Percentiles rank a stretch among this genome's conserved stretches.
Evolutionary conservation across 2,797 vertebrate genomes (phyloP).

Genomic region (Chanos chanos): DNA sequence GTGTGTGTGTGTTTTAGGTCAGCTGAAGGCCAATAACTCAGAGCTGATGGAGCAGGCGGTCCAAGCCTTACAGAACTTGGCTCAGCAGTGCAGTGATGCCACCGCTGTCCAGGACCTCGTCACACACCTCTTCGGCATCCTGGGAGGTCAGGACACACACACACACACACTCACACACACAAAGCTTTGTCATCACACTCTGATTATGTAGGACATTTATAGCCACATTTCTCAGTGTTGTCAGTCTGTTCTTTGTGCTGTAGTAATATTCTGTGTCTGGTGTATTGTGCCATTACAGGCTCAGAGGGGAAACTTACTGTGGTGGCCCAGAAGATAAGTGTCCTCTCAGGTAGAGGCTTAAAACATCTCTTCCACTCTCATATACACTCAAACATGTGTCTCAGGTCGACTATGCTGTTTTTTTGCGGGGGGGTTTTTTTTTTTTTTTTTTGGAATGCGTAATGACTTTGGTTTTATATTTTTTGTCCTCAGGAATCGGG

Average conservation of each 20-base stretch:
- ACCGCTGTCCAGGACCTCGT: conserved; percentile 79
- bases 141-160: conserved; percentile 78
- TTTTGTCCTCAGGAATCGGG: conserved; percentile 89
- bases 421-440: neutral
- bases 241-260: neutral
- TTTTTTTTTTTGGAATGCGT: neutral
- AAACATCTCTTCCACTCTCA: too few relatives aligned
- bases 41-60: conserved; percentile 91
- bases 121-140: conserved; percentile 88
- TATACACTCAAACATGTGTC: too few relatives aligned
- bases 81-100: conserved; percentile 89
- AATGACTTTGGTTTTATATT: neutral
- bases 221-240: too few relatives aligned
- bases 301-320: conserved; percentile 94
- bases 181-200: neutral
- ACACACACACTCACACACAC: neutral
- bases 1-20: conserved; percentile 66
- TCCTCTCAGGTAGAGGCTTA: conserved; percentile 97
- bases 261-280: too few relatives aligned
- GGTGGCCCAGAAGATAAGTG: conserved; percentile 92
- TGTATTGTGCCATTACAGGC: conserved; percentile 65
- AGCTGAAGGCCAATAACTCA: conserved; percentile 90
- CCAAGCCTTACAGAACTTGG: conserved; percentile 86
- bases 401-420: neutral
- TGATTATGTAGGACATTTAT: neutral